Percentiles rank a stretch among this genome's conserved stretches.
phyloP scores from a whole-genome alignment of 2,888 invertebrate genomes.

The Eulithis prunata region DNA sequence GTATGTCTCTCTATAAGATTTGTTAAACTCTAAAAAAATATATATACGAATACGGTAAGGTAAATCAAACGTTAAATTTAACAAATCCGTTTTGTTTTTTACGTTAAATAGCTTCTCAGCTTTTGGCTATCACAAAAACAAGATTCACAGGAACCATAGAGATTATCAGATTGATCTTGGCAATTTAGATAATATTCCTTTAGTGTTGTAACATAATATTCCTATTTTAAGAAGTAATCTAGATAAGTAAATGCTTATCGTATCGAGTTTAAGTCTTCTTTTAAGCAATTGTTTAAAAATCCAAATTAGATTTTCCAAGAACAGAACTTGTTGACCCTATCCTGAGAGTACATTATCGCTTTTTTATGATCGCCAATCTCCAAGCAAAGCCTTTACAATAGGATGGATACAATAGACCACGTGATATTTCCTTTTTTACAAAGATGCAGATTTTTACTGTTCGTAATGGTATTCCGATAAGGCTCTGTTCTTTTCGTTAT shows the following conservation, averaged over 20 bases:
- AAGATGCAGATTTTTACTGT: slow-evolving; percentile 72
- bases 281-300: slow-evolving; percentile 40
- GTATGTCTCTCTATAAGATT: too few species aligned
- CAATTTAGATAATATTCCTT: neutral
- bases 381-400: slow-evolving; percentile 72
- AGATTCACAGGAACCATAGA: neutral
- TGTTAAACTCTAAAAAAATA: too few species aligned
- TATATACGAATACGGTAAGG: too few species aligned
- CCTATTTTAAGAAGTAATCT: neutral
- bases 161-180: neutral
- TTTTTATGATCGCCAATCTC: slow-evolving; percentile 70
- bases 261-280: neutral
- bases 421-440: slow-evolving; percentile 66
- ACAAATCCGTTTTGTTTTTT: too few species aligned
- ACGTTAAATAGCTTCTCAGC: neutral
- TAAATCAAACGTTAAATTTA: too few species aligned
- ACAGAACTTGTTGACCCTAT: slow-evolving; percentile 64
- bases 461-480: slow-evolving; percentile 63
- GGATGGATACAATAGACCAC: slow-evolving; percentile 76
- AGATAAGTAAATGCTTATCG: slow-evolving; percentile 4
- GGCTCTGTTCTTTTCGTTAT: slow-evolving; percentile 40
- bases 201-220: neutral
- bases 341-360: slow-evolving; percentile 65
- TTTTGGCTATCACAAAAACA: neutral
- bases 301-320: slow-evolving; percentile 49